These are phyloP conservation scores for Oxytorus armatus DNA, from an alignment of 2,888 invertebrate genomes.

Conservation along the genomic window DNA sequence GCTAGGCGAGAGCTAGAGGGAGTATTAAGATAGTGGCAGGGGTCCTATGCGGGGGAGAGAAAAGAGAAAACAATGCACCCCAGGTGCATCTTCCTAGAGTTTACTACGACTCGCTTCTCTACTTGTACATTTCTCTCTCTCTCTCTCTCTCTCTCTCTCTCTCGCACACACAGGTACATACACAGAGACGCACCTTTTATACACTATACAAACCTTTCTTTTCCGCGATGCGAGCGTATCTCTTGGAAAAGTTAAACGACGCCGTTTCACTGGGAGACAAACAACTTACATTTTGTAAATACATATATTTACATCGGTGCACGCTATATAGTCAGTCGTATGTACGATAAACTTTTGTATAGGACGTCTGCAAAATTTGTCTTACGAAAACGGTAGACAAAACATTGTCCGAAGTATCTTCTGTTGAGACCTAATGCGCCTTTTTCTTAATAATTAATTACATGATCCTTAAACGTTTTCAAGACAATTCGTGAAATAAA, in stretches of 20 bases:
- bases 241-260: slow-evolving; percentile 67
- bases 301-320: not conserved
- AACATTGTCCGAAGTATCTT: slow-evolving; percentile 13
- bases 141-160: slow-evolving; percentile 39
- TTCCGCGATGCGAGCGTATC: slow-evolving; percentile 41
- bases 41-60: slow-evolving; percentile 30
- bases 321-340: not conserved
- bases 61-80: slow-evolving; percentile 64
- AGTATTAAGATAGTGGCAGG: slow-evolving; percentile 38
- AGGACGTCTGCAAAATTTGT: slow-evolving; percentile 48
- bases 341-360: slow-evolving; percentile 55
- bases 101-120: slow-evolving; percentile 64
- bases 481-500: not conserved
- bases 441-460: too few relatives aligned
- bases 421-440: too few relatives aligned
- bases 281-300: slow-evolving; percentile 58
- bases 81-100: slow-evolving; percentile 67
- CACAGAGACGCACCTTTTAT: too few relatives aligned
- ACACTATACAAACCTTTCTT: slow-evolving; percentile 29
- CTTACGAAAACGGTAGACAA: not conserved
- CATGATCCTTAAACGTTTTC: too few relatives aligned
- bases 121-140: slow-evolving; percentile 49
- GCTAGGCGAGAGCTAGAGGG: slow-evolving; percentile 26
- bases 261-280: slow-evolving; percentile 61
- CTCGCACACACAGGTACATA: slow-evolving; percentile 31